These are phyloP conservation scores for Siniperca scherzeri DNA, from an alignment of 2,797 vertebrate genomes.

Conservation along the genomic window DNA sequence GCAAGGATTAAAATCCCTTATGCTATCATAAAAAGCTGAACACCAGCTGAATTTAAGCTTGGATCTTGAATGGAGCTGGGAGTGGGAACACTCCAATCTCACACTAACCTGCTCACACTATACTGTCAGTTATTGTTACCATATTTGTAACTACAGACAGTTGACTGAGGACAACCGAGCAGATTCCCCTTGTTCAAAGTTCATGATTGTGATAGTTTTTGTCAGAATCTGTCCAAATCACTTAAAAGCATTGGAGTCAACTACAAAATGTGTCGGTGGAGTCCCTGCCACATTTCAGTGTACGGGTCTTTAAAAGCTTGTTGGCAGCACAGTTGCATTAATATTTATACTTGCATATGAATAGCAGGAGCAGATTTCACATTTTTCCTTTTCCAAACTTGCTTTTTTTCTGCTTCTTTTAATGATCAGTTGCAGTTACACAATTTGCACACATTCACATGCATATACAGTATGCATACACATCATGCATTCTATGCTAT, in stretches of 20 bases:
- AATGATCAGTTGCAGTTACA: constrained; percentile 29
- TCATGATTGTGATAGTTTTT: constrained; percentile 37
- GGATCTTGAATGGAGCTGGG: neutral
- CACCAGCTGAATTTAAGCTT: neutral
- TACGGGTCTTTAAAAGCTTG: constrained; percentile 43
- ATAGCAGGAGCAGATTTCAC: constrained; percentile 30
- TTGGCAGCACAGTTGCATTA: constrained; percentile 52
- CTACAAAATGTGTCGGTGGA: constrained; percentile 22
- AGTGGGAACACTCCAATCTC: constrained; percentile 1
- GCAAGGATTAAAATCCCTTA: neutral
- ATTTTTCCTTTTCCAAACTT: constrained; percentile 11
- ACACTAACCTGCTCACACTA: constrained; percentile 22
- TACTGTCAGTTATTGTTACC: constrained; percentile 38
- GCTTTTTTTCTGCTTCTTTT: constrained; percentile 21
- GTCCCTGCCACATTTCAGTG: constrained; percentile 20
- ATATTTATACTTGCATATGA: constrained; percentile 58
- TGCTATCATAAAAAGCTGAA: neutral
- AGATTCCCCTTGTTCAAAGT: constrained; percentile 21
- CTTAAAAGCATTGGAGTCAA: constrained; percentile 1
- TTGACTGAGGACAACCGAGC: neutral
- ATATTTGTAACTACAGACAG: constrained; percentile 10
- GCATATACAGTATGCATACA: neutral
- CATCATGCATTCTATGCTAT: neutral
- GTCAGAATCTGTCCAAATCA: constrained; percentile 48
- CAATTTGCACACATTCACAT: constrained; percentile 13